Evolutionary conservation across 2,888 invertebrate species (phyloP), one percentile per base, ranked within the genome.

Genomic region (Macrophya alboannulata): DNA sequence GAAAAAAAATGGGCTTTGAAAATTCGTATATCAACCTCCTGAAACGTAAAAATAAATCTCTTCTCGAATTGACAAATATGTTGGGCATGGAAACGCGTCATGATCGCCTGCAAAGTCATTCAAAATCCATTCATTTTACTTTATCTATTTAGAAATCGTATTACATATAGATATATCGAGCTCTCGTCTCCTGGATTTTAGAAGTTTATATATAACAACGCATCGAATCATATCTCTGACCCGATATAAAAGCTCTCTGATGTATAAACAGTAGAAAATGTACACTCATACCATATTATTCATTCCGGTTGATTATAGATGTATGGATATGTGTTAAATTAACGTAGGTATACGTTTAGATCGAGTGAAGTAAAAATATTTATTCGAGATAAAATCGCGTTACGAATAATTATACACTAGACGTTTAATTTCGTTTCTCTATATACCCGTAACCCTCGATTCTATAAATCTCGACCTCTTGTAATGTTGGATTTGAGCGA

Each of bases 61-160:
- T 76, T 51, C 31, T 76, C 25, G 48, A 76, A 45, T 76, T 21
- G 76, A 76, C 21, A 48, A 76, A n/a, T n/a, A n/a, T n/a, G n/a
- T n/a, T 76, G 31, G 45, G 48, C 45, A 45, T 43, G 76, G 43
- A 76, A 76, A 55, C n/a, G 15, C 48, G 48, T 48, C n/a, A n/a
- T 48, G 25, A 48, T 48, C 45, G 76, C 21, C 3, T 31, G 31
- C 5, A 48, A 48, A 48, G 25, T 76, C 76, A 76, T 76, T 48
- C 15, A 25, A 76, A 51, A 76, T 21, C 48, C 48, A 48, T 76
- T 51, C 25, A 43, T 25, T 71, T 71, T 37, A 15, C 15, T n/a
- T n/a, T n/a, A n/a, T n/a, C n/a, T n/a, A n/a, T n/a, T n/a, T n/a
- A n/a, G n/a, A n/a, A n/a, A n/a, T n/a, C n/a, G n/a, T n/a, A n/a